Percentiles rank a stretch among this genome's conserved stretches.
Conservation (phyloP, 1,140 invertebrate species). For the Drosophila cardini region DNA sequence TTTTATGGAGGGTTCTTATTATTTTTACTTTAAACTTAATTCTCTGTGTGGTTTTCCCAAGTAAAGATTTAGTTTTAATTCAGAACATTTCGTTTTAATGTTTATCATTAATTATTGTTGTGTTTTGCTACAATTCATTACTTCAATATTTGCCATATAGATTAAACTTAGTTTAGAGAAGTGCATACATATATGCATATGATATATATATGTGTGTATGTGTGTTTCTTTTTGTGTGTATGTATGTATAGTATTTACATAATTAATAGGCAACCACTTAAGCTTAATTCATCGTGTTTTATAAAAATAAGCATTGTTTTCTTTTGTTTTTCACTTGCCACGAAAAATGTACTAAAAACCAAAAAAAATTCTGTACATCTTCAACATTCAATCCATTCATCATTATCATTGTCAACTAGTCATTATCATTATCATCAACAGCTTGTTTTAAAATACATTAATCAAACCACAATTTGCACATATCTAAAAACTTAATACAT, state of each 20-base stretch:
- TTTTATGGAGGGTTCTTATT: slow-evolving; percentile 60
- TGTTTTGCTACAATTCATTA: slow-evolving; percentile 70
- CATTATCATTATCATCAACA: slow-evolving; percentile 47
- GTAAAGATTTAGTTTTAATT: slow-evolving; percentile 58
- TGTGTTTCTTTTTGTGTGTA: slow-evolving; percentile 47
- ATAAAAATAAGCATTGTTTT: slow-evolving; percentile 71
- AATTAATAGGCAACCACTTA: slow-evolving; percentile 81
- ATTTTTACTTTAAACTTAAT: slow-evolving; percentile 30
- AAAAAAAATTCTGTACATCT: slow-evolving; percentile 74
- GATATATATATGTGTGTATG: slow-evolving; percentile 53
- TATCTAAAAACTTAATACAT: slow-evolving; percentile 38
- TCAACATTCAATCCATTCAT: slow-evolving; percentile 27
- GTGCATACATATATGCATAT: slow-evolving; percentile 27
- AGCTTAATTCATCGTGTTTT: slow-evolving; percentile 59
- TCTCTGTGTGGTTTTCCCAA: slow-evolving; percentile 28
- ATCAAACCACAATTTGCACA: slow-evolving; percentile 40
- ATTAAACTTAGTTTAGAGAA: slow-evolving; percentile 71
- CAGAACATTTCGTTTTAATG: slow-evolving; percentile 51
- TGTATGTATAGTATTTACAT: slow-evolving; percentile 70
- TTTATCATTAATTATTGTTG: slow-evolving; percentile 9
- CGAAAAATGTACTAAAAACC: slow-evolving; percentile 69
- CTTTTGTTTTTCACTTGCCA: slow-evolving; percentile 58
- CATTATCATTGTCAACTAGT: slow-evolving; percentile 20
- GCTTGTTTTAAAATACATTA: slow-evolving; percentile 53
- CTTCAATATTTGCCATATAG: slow-evolving; percentile 70